These are phyloP conservation scores for Stratiolaelaps scimitus DNA, from an alignment of 1,140 invertebrate genomes.

Conservation along the genomic window DNA sequence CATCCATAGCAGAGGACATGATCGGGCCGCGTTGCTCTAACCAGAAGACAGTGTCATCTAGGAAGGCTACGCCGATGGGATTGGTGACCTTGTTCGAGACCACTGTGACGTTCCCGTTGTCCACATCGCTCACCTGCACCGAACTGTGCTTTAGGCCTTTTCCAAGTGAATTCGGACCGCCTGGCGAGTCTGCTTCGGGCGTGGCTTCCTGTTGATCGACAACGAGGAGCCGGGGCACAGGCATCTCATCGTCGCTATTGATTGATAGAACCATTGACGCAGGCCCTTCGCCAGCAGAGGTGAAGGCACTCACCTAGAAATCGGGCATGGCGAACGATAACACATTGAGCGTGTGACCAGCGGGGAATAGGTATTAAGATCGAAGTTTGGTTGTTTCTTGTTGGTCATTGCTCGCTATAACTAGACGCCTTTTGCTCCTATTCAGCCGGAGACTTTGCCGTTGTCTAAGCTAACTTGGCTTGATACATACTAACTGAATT, in stretches of 20 bases:
- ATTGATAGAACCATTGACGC: conserved; percentile 51
- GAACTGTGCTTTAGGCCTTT: conserved; percentile 43
- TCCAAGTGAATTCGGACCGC: too few relatives aligned
- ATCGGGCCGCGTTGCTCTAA: conserved; percentile 65
- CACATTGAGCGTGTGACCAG: too few relatives aligned
- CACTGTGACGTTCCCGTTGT: conserved; percentile 46
- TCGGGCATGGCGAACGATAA: too few relatives aligned
- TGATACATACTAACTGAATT: too few relatives aligned
- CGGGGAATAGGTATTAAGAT: too few relatives aligned
- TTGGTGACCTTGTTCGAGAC: conserved; percentile 38
- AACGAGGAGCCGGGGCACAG: conserved; percentile 62
- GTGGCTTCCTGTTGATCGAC: conserved; percentile 42
- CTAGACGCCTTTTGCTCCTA: too few relatives aligned
- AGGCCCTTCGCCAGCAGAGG: conserved; percentile 56
- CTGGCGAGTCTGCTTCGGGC: too few relatives aligned
- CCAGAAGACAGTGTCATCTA: conserved; percentile 64
- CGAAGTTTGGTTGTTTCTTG: too few relatives aligned
- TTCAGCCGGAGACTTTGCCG: too few relatives aligned
- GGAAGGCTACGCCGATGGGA: conserved; percentile 39
- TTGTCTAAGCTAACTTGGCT: too few relatives aligned
- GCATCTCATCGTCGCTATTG: conserved; percentile 52
- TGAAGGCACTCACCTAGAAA: conserved; percentile 56
- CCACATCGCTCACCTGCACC: conserved; percentile 58
- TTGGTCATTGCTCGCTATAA: too few relatives aligned
- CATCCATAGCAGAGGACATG: conserved; percentile 51